Percentiles rank a stretch among this genome's conserved stretches.
phyloP scores from a whole-genome alignment of 2,113 vertebrate species.

The Corvus hawaiiensis region DNA sequence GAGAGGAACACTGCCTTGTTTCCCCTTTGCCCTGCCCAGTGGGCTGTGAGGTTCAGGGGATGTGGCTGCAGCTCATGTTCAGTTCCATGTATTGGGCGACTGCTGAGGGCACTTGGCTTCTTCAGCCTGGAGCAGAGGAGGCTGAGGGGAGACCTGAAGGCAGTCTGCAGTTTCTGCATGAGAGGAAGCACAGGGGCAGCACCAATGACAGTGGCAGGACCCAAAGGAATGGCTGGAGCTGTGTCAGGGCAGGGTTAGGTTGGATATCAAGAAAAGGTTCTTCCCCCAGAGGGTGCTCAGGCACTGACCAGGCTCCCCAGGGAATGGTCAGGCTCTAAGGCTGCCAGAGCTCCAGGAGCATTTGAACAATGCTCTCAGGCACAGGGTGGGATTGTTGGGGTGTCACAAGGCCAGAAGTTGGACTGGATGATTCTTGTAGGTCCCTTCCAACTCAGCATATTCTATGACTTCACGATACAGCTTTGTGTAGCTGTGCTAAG shows the following conservation, averaged over 20 bases:
- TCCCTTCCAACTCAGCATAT: background rate
- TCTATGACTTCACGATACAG: background rate
- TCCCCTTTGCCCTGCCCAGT: accelerated
- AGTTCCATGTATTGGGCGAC: background rate
- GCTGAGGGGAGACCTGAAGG: background rate
- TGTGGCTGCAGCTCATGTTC: background rate
- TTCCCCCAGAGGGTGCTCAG: background rate
- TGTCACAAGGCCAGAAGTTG: background rate
- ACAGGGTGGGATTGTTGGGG: background rate
- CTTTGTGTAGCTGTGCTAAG: background rate
- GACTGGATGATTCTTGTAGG: background rate
- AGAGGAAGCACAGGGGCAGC: background rate
- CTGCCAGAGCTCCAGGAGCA: accelerated
- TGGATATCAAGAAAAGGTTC: background rate
- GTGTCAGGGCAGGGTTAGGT: accelerated
- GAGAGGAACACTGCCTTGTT: background rate
- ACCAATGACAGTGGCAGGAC: background rate
- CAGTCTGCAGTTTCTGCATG: background rate
- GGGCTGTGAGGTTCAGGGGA: background rate
- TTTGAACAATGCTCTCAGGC: accelerated
- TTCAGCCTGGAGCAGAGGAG: background rate
- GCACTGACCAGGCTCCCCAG: accelerated
- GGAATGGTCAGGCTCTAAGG: accelerated
- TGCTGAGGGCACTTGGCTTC: background rate
- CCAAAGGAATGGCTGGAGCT: background rate